Evolutionary conservation across 2,888 invertebrate species (phyloP), one percentile per base, ranked within the genome.

Genomic region (Drosophila algonquin): DNA sequence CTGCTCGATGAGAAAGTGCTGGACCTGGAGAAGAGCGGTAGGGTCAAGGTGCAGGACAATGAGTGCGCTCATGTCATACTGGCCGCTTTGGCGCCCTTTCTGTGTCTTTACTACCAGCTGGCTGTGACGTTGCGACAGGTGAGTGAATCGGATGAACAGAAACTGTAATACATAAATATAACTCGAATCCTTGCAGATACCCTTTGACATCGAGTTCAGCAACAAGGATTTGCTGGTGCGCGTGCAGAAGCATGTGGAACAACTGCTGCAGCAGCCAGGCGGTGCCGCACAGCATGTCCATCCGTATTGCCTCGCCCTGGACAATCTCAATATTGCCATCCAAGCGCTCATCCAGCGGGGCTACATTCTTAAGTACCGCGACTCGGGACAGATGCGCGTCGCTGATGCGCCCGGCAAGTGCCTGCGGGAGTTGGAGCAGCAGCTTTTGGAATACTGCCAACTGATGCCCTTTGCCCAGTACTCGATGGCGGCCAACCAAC

Each of bases 291-390:
- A 67, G 1, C 87, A 90, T 59, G 93, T 93, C 12, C 96, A 96
- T 92, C 96, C 96, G 0, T 96, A 96, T 92, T 94, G 95, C 77
- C 93, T 97, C 65, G 95, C 95, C 47, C 93, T 97, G 76, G 96
- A 97, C 76, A 93, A 94, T 60, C 92, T 93, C 54, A 92, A 91
- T 44, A 94, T 94, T 91, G 94, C 94, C 75, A 87, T 95, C 54
- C 92, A 92, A 51, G 94, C 94, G 1, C 92, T 95, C 1, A 90
- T 91, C 5, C 92, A 92, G 35, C 90, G 91, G 14, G 90, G 86
- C 2, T 91, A 88, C 76, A 62, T 92, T 9, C 51, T 68, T 8
- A 91, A 89, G 44, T 77, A 76, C 6, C 91, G 90, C 10, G 84
- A 86, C 2, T 81, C 80, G 24, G 90, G 90, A 4, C 65, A 85